These are phyloP conservation scores for Heliconius aoede DNA, from an alignment of 2,888 invertebrate species.

Conservation along the genomic window DNA sequence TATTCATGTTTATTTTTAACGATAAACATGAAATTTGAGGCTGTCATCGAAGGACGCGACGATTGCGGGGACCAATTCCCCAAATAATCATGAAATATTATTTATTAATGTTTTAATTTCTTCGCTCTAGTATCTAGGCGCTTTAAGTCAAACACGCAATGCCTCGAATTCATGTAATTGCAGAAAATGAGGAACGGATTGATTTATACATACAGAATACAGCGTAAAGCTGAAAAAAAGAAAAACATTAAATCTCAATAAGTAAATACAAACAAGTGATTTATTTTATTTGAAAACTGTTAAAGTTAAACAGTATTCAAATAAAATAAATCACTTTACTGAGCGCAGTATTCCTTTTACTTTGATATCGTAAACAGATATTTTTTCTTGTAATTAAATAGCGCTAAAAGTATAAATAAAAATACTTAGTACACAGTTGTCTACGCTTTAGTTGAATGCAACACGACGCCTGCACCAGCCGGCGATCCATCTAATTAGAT, in stretches of 20 bases:
- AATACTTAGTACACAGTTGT: conserved; percentile 23
- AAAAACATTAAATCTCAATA: not conserved
- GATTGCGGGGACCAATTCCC: no score
- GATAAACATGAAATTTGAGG: no score
- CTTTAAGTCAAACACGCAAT: no score
- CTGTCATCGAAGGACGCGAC: not conserved
- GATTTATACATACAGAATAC: not conserved
- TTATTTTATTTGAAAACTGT: not conserved
- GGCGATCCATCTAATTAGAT: conserved; percentile 68
- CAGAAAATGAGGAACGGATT: no score
- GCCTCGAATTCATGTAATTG: no score
- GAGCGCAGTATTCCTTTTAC: not conserved
- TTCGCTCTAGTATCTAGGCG: not conserved
- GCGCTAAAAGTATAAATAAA: conserved; percentile 20
- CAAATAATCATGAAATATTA: not conserved
- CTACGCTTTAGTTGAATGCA: conserved; percentile 39
- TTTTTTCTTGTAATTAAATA: conserved; percentile 28
- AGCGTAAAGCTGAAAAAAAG: not conserved
- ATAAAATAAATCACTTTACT: not conserved
- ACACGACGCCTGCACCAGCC: conserved; percentile 40
- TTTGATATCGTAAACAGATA: conserved; percentile 14
- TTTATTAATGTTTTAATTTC: not conserved
- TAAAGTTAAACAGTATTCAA: conserved; percentile 4
- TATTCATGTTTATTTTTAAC: no score
- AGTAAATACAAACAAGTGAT: not conserved